Evolutionary conservation across 2,113 vertebrate genomes (phyloP), one percentile per base, ranked within the genome.

Genomic region (Platysteira castanea): DNA sequence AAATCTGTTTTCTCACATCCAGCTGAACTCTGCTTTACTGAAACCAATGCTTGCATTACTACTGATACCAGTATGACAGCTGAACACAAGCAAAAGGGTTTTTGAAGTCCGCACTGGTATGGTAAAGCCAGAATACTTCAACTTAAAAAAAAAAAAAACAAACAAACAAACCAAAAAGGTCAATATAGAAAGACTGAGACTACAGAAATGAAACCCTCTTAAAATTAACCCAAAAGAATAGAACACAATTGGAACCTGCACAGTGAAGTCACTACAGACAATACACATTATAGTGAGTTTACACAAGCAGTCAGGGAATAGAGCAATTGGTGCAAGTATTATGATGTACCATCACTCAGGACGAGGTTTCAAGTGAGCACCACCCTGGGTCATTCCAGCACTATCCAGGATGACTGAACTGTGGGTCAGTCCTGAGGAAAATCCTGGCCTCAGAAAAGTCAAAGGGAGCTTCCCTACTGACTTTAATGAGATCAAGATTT

Each of bases 401-500:
- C 33, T 54, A 47, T 15, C 23, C 37, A 69, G 19, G 59, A 37
- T n/a, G 49, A 69, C 41, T 20, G 23, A 85, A 73, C 39, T 50
- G 54, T 21, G 39, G 79, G 75, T 88, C 84, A 86, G 39, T 44
- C 63, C 71, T 39, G 24, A 83, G 54, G 75, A 77, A 94, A 93
- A 73, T 60, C 75, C 75, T 44, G 30, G 42, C 85, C 59, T 90
- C 52, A 84, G 54, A 50, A 49, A 85, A 96, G 87, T 52, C 82
- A 83, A 42, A 85, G 28, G 44, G 65, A 89, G n/a, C 70, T 84
- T 93, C 49, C 42, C 71, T 91, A 44, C 64, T 33, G 79, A 74
- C 85, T 95, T 88, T 44, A 92, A 86, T 30, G 24, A 84, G 63
- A 88, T 91, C 56, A 86, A 59, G 92, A 86, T 94, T 90, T 95